A percentile compares a stretch with the other conserved stretches of the same genome.
Conservation (phyloP, 2,888 invertebrate genomes). For the Brassicogethes aeneus region DNA sequence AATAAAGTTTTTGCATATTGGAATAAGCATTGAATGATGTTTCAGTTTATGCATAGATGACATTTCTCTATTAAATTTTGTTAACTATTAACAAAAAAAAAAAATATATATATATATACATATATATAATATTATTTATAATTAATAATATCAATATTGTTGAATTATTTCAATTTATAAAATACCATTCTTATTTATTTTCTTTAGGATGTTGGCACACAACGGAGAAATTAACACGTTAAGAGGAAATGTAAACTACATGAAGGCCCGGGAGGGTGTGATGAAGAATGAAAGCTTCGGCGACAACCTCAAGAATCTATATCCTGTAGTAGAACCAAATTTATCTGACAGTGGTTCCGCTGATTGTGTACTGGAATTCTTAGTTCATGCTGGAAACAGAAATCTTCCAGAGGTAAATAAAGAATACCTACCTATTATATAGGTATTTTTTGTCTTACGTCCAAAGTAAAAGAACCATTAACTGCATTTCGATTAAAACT, state of each 20-base stretch:
- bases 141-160: too few species aligned
- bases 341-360: slow-evolving; percentile 96
- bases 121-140: too few species aligned
- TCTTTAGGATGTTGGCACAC: slow-evolving; percentile 75
- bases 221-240: slow-evolving; percentile 99
- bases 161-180: too few species aligned
- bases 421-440: not conserved
- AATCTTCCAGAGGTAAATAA: slow-evolving; percentile 67
- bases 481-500: too few species aligned
- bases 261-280: slow-evolving; percentile 97
- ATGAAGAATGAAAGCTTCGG: slow-evolving; percentile 85
- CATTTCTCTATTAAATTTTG: too few species aligned
- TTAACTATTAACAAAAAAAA: too few species aligned
- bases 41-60: too few species aligned
- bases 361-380: slow-evolving; percentile 96
- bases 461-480: too few species aligned
- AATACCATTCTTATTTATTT: too few species aligned
- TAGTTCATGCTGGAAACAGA: slow-evolving; percentile 86
- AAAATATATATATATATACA: too few species aligned
- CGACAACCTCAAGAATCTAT: slow-evolving; percentile 75
- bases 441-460: not conserved
- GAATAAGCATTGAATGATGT: too few species aligned
- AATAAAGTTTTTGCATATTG: too few species aligned
- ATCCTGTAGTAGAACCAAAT: slow-evolving; percentile 96
- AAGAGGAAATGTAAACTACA: slow-evolving; percentile 94